phyloP scores from a whole-genome alignment of 2,113 vertebrate species.

The Carettochelys insculpta region DNA sequence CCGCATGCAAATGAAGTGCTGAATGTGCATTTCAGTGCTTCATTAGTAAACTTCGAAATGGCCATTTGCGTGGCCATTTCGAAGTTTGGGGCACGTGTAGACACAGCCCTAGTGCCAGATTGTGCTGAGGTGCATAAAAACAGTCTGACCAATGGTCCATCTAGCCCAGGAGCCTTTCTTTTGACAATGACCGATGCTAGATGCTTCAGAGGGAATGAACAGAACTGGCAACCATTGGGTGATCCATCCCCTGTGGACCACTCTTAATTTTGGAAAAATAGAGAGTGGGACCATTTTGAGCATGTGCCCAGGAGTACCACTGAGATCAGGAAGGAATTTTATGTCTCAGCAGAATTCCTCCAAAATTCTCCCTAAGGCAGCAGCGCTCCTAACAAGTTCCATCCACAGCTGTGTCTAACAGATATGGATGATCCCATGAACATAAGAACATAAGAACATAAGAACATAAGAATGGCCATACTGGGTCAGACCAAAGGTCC shows the following conservation, averaged over 20 bases:
- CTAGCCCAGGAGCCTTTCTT: neutral
- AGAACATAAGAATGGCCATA: too few relatives aligned
- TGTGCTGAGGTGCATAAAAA: neutral
- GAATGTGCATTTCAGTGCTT: too few relatives aligned
- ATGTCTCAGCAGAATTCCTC: neutral
- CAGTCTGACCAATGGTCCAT: neutral
- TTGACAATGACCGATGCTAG: neutral
- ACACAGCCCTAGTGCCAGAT: too few relatives aligned
- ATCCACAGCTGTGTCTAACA: accelerated
- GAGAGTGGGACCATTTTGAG: neutral
- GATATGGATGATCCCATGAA: neutral
- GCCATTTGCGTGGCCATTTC: too few relatives aligned
- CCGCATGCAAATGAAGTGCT: too few relatives aligned
- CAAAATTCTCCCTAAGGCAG: accelerated
- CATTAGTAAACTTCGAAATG: too few relatives aligned
- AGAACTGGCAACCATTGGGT: neutral
- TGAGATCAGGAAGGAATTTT: neutral
- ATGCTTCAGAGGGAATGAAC: neutral
- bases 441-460: too few relatives aligned
- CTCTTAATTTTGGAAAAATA: neutral
- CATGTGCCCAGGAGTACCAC: neutral
- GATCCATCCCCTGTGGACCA: neutral
- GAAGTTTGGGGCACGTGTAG: too few relatives aligned
- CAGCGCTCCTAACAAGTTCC: neutral
- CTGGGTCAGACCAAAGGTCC: too few relatives aligned